These are phyloP conservation scores for Monodelphis domestica DNA, from an alignment of 2,797 vertebrate genomes.

Conservation along the genomic window DNA sequence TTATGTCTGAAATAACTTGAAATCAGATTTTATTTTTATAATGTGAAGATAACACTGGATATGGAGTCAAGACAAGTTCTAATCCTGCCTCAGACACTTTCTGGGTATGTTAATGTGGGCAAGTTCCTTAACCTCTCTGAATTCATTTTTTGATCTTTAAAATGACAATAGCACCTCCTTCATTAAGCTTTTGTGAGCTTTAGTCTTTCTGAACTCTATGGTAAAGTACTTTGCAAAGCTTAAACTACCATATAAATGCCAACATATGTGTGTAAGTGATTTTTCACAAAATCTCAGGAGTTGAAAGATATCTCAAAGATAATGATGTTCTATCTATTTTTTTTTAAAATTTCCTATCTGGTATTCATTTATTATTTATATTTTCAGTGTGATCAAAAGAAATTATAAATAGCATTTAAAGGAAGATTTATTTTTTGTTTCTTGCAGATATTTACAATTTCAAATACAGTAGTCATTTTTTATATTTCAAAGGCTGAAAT, in stretches of 20 bases:
- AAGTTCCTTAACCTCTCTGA: neutral
- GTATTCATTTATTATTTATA: neutral
- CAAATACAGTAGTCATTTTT: conserved; percentile 18
- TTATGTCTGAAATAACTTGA: neutral
- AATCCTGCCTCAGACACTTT: neutral
- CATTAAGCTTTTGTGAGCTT: neutral
- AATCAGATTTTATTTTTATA: neutral
- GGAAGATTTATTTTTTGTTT: conserved; percentile 25
- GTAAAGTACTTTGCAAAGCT: neutral
- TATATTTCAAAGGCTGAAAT: conserved; percentile 35
- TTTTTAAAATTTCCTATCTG: neutral
- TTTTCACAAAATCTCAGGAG: neutral
- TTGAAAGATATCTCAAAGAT: neutral
- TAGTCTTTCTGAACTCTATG: neutral
- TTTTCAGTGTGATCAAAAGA: conserved; percentile 37
- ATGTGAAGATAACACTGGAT: neutral
- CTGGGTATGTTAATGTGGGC: neutral
- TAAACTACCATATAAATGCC: neutral
- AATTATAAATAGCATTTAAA: conserved; percentile 43
- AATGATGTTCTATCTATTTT: neutral
- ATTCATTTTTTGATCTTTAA: neutral
- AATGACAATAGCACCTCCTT: neutral
- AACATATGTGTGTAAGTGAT: neutral
- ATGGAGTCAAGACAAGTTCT: neutral
- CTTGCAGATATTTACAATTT: neutral